A percentile compares a stretch with the other conserved stretches of the same genome.
phyloP scores from a whole-genome alignment of 2,113 vertebrate species.

The Fregata magnificens region DNA sequence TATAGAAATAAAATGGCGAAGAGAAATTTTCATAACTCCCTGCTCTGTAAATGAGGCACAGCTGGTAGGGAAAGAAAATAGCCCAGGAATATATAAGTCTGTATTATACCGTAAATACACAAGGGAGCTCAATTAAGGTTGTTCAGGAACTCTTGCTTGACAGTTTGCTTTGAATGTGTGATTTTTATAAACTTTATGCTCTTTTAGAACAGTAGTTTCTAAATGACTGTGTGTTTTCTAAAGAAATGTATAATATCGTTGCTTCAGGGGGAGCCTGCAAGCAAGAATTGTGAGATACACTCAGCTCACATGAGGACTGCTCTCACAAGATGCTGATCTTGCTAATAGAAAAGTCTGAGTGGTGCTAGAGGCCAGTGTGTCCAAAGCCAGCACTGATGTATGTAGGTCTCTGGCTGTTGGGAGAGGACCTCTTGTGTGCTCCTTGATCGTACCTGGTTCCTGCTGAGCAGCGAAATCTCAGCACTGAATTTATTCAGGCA shows the following conservation, averaged over 20 bases:
- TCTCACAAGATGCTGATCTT: neutral
- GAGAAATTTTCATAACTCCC: neutral
- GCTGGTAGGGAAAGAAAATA: neutral
- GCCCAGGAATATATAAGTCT: neutral
- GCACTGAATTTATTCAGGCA: neutral
- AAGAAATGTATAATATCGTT: neutral
- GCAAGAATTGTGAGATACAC: neutral
- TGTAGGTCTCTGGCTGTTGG: neutral
- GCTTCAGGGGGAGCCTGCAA: neutral
- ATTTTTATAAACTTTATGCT: conserved; percentile 7
- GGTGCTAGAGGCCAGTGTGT: neutral
- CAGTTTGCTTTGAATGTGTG: conserved; percentile 5
- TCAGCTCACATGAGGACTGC: neutral
- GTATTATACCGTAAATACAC: neutral
- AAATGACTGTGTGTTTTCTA: conserved; percentile 17
- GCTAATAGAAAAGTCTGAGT: neutral
- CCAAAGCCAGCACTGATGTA: neutral
- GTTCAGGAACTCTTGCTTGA: conserved; percentile 13
- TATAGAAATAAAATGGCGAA: neutral
- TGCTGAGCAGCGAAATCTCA: neutral
- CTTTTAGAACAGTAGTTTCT: neutral
- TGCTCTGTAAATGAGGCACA: neutral
- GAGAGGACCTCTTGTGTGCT: fast-evolving
- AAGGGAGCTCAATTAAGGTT: conserved; percentile 15
- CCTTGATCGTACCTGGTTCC: neutral